These are phyloP conservation scores for Vireo altiloquus DNA, from an alignment of 2,113 vertebrate species.

Conservation along the genomic window DNA sequence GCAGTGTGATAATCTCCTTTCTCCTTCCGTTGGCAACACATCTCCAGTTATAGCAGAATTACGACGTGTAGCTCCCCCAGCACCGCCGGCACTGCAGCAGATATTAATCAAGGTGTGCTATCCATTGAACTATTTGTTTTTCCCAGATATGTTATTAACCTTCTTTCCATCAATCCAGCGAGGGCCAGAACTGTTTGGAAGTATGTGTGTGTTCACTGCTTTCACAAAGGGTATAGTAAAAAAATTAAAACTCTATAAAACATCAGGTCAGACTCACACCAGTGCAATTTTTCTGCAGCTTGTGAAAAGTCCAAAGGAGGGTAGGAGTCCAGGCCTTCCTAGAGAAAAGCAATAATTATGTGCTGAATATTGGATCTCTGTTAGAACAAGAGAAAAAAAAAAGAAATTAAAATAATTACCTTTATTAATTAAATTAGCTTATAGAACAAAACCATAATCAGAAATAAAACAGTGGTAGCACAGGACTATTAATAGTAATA, in stretches of 20 bases:
- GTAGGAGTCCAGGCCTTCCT: background rate
- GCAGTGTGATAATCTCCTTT: background rate
- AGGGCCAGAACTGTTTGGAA: background rate
- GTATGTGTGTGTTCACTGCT: background rate
- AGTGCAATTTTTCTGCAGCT: background rate
- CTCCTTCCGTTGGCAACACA: background rate
- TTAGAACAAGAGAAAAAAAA: background rate
- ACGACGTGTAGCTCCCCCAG: background rate
- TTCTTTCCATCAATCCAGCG: conserved; percentile 18
- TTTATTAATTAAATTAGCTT: background rate
- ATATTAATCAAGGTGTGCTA: conserved; percentile 5
- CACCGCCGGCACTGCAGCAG: background rate
- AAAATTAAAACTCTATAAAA: conserved; percentile 24
- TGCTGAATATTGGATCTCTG: background rate
- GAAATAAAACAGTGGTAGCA: background rate
- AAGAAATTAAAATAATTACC: background rate
- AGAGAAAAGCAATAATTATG: background rate
- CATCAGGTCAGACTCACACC: background rate
- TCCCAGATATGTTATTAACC: conserved; percentile 37
- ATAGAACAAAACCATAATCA: background rate
- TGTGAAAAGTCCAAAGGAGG: background rate
- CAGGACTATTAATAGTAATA: background rate
- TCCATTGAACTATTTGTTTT: conserved; percentile 24
- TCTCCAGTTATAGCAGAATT: background rate
- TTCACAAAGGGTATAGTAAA: background rate